A percentile compares a stretch with the other conserved stretches of the same genome.
phyloP scores from a whole-genome alignment of 2,888 invertebrate species.

The Dryobotodes eremita region DNA sequence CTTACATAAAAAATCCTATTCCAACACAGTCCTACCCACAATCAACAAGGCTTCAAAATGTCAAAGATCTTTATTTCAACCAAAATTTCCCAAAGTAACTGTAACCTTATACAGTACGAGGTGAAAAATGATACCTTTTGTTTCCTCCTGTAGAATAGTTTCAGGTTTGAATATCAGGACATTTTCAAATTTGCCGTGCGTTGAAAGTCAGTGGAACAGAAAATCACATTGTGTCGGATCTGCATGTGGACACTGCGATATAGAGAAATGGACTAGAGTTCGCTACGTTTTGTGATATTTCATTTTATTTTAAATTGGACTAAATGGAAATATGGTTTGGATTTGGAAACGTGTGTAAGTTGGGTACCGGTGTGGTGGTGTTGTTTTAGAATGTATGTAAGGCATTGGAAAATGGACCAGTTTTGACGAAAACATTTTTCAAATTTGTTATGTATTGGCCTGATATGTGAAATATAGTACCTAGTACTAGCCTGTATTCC shows the following conservation, averaged over 20 bases:
- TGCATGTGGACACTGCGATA: constrained; percentile 60
- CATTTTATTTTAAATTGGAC: constrained; percentile 38
- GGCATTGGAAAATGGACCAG: background rate
- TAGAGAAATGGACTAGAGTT: constrained; percentile 36
- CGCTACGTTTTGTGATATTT: constrained; percentile 45
- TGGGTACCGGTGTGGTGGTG: background rate
- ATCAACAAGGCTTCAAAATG: constrained; percentile 7
- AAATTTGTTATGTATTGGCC: background rate
- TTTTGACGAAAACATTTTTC: background rate
- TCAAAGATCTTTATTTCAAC: constrained; percentile 3
- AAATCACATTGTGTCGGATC: constrained; percentile 70
- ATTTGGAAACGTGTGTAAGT: constrained; percentile 12
- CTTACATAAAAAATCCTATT: background rate
- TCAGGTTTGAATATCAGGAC: constrained; percentile 63
- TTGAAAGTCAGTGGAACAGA: constrained; percentile 66
- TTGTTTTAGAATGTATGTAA: background rate
- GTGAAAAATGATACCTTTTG: constrained; percentile 65
- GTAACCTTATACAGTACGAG: constrained; percentile 2
- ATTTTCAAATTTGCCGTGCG: constrained; percentile 64
- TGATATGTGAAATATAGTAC: background rate
- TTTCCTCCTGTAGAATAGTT: constrained; percentile 54
- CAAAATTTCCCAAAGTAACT: constrained; percentile 28
- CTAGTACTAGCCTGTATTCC: too few relatives aligned
- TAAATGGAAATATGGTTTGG: constrained; percentile 35
- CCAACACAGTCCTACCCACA: background rate